Conservation (phyloP, 2,113 vertebrate genomes). For the Hyaena hyaena region DNA sequence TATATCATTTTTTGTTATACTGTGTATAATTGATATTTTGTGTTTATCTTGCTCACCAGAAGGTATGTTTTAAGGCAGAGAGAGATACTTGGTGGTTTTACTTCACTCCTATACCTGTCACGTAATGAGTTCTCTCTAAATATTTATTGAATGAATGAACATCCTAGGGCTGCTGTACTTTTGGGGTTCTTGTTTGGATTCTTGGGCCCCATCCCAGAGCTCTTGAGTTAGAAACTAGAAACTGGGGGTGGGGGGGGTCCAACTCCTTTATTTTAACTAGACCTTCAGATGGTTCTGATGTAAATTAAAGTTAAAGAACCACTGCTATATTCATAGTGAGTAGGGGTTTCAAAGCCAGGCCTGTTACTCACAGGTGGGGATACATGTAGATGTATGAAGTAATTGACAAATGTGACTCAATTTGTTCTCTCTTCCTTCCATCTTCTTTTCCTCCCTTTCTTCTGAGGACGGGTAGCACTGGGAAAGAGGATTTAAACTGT, state of each 20-base stretch:
- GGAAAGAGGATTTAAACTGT: background rate
- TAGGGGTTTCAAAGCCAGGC: slow-evolving; percentile 1
- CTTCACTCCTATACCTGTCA: background rate
- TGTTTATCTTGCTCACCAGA: background rate
- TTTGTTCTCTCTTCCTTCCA: background rate
- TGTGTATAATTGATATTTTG: background rate
- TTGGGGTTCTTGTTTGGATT: slow-evolving; percentile 2
- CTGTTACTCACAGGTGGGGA: background rate
- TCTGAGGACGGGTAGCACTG: background rate
- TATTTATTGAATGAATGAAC: background rate
- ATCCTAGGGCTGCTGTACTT: background rate
- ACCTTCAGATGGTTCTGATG: background rate
- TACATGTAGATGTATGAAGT: background rate
- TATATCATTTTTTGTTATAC: background rate
- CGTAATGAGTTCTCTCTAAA: background rate
- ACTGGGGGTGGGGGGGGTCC: background rate
- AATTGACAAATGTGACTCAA: background rate
- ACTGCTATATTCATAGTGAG: background rate
- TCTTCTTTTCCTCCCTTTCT: background rate
- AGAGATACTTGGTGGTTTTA: background rate
- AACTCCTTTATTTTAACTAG: background rate
- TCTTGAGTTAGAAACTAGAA: slow-evolving; percentile 7
- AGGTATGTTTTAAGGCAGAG: background rate
- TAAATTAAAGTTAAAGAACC: background rate
- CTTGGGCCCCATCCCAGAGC: background rate